Evolutionary conservation across 2,888 invertebrate species (phyloP).

Genomic region (Anthophora plumipes): DNA sequence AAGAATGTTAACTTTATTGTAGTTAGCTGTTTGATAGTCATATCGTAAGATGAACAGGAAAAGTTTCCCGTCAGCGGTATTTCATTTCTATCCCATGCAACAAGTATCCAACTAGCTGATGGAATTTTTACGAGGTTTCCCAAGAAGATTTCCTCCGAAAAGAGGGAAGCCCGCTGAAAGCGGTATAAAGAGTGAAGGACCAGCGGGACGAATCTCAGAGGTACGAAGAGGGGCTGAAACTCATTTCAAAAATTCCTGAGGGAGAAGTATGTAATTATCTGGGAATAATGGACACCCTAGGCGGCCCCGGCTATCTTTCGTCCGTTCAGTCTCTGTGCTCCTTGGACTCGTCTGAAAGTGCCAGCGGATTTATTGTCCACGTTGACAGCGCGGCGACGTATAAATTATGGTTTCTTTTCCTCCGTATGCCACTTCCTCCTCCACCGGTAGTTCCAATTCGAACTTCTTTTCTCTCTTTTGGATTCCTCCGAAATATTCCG

Average conservation of each 20-base stretch:
- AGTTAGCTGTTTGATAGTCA: no score
- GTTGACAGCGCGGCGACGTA: constrained; percentile 50
- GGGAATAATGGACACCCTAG: constrained; percentile 75
- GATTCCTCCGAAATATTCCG: no score
- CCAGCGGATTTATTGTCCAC: constrained; percentile 64
- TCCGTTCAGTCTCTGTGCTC: constrained; percentile 29
- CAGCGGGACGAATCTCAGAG: constrained; percentile 18
- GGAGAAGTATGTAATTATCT: constrained; percentile 76
- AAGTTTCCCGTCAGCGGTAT: neutral
- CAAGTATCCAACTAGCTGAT: neutral
- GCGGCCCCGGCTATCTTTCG: constrained; percentile 66
- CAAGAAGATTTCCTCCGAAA: constrained; percentile 2
- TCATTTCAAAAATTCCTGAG: constrained; percentile 76
- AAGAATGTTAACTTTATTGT: no score
- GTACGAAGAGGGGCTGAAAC: constrained; percentile 61
- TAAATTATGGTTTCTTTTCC: constrained; percentile 62
- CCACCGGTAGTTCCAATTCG: neutral
- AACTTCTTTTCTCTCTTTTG: no score
- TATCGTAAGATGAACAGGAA: neutral
- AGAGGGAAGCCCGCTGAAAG: constrained; percentile 39
- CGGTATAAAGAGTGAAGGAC: constrained; percentile 20
- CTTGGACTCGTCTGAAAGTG: constrained; percentile 17
- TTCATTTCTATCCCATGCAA: no score
- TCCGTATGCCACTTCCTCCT: no score
- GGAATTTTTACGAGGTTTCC: constrained; percentile 4